A percentile compares a stretch with the other conserved stretches of the same genome.
These are phyloP conservation scores for Cinara cedri DNA, from an alignment of 2,888 invertebrate species.

Conservation along the genomic window DNA sequence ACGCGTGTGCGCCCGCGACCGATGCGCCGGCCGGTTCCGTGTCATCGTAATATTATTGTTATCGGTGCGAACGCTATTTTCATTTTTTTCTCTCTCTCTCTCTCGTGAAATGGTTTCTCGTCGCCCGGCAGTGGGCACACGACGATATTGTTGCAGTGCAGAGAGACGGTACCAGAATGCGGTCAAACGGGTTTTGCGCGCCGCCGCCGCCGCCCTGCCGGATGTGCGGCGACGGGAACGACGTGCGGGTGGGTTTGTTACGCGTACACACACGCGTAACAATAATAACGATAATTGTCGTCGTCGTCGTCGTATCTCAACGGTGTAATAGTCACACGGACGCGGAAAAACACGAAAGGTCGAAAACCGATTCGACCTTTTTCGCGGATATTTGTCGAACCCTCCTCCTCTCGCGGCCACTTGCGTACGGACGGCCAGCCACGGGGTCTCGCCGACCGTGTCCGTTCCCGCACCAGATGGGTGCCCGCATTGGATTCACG, in stretches of 20 bases:
- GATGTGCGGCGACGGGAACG: not conserved
- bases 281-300: no score
- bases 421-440: no score
- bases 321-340: no score
- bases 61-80: not conserved
- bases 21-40: not conserved
- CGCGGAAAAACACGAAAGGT: not conserved
- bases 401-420: not conserved
- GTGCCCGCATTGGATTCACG: no score
- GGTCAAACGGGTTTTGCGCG: slow-evolving; percentile 55
- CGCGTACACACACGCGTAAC: not conserved
- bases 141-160: no score
- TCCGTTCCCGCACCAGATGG: no score
- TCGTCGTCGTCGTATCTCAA: no score
- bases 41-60: no score
- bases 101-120: slow-evolving; percentile 39
- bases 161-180: slow-evolving; percentile 44
- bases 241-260: slow-evolving; percentile 22
- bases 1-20: no score
- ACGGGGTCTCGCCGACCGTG: no score
- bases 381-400: not conserved
- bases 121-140: not conserved
- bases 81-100: not conserved
- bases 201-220: slow-evolving; percentile 12
- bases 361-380: not conserved